Percentiles rank a stretch among this genome's conserved stretches.
These are phyloP conservation scores for Scelioninae gen. 2 DNA, from an alignment of 2,888 invertebrate genomes.

Conservation along the genomic window DNA sequence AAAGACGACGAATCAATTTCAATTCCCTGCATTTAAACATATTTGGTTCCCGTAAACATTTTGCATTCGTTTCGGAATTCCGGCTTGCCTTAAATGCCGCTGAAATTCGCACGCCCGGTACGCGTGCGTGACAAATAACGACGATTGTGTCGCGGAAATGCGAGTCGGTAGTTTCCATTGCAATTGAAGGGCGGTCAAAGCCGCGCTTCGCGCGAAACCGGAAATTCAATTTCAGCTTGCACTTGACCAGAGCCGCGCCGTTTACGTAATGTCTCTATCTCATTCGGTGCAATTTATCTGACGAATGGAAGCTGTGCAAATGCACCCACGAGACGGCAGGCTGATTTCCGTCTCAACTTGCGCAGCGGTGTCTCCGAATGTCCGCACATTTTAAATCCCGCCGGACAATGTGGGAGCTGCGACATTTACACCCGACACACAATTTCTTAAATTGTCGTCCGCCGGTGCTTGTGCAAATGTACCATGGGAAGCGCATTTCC, in stretches of 20 bases:
- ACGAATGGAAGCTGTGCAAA: slow-evolving; percentile 43
- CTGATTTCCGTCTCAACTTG: slow-evolving; percentile 39
- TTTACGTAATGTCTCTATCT: slow-evolving; percentile 49
- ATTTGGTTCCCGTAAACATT: not conserved
- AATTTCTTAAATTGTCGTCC: slow-evolving; percentile 40
- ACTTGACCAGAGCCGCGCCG: slow-evolving; percentile 43
- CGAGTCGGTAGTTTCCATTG: slow-evolving; percentile 51
- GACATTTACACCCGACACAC: slow-evolving; percentile 27
- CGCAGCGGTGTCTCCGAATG: slow-evolving; percentile 13
- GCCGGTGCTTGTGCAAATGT: not conserved
- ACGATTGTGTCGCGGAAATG: slow-evolving; percentile 46
- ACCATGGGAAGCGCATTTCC: not conserved
- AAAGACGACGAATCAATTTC: not conserved
- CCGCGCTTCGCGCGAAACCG: slow-evolving; percentile 45
- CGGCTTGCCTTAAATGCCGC: slow-evolving; percentile 24
- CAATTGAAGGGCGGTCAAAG: slow-evolving; percentile 59
- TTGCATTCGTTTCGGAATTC: slow-evolving; percentile 12
- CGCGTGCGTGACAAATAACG: slow-evolving; percentile 38
- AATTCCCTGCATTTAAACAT: no score
- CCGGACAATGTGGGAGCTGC: slow-evolving; percentile 3
- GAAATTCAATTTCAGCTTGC: slow-evolving; percentile 58
- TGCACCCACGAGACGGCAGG: slow-evolving; percentile 30
- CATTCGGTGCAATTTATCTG: slow-evolving; percentile 43
- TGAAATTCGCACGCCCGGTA: slow-evolving; percentile 28
- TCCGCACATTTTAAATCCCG: slow-evolving; percentile 39